Base-by-base conservation (phyloP, 2,797 vertebrate species). In the Sebastes hubbsi region DNA sequence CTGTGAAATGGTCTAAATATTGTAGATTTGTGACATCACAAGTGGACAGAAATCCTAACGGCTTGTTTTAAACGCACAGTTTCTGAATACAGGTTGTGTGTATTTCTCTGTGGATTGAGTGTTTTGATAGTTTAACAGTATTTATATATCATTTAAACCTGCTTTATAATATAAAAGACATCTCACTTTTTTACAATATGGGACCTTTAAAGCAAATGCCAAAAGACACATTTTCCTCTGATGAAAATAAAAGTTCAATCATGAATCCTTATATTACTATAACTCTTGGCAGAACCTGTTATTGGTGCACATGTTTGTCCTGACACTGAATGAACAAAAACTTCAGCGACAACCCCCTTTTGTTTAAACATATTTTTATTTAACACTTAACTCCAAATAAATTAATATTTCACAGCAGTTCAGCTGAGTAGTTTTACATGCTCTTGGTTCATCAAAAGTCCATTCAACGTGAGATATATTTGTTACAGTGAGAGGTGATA, bases 341-440 rank as follows among this genome's bases (percentile, higher is more conserved):
- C 22, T 6, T 42, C 6, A 12, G 8, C 8, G 10, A 20, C 5
- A 22, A 54, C 16, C 20, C 16, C 54, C 18, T 34, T 72, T 65
- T 68, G 56, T 72, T 73, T 55, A 52, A 52, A 72, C 61, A 70
- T 73, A 77, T 66, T 94, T 69, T 95, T 92, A 93, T 94, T 94
- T 54, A 89, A 94, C 89, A 92, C 81, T 84, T 76, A 89, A 75
- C 80, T 81, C 76, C 83, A 88, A 92, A 83, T 83, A 84, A 82
- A 85, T 77, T 34, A 4, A 77, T 69, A 77, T 69, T 61, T 84
- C 76, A 86, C 82, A 90, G 83, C 73, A 0, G 55, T 83, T 22
- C 38, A 59, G 72, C 75, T 67, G 72, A 81, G 75, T 75, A 52
- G 36, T 85, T 90, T 79, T 77, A 88, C 90, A 94, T 93, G 91